Base-by-base conservation (phyloP, 2,113 vertebrate genomes). In the Phyllostomus hastatus region DNA sequence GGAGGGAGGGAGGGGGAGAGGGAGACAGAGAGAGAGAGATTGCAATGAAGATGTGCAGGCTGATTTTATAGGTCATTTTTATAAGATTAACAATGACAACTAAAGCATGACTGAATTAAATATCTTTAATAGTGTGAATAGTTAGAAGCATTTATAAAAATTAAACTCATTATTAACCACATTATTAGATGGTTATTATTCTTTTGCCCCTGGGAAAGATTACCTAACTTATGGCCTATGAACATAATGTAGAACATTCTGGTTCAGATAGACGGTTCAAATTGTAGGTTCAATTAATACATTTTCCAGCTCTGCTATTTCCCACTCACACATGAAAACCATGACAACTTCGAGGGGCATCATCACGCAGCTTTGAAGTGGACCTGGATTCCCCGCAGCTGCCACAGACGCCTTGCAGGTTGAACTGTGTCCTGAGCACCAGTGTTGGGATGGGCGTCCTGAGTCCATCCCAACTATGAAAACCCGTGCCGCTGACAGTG, bases 401-500 rank as follows among this genome's bases (percentile, higher is more conserved):
- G 38, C 31, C 11, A 17, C n/a, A 19, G 26, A 82, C 33, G 20
- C 88, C 64, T 67, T 66, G 43, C 9, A 95, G 94, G 81, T 41
- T 69, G 10, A 82, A 59, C 43, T 92, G 90, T 43, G 22, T 43
- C 57, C 38, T 35, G 57, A 19, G 76, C 17, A 28, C 26, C 10
- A 11, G 38, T 48, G 5, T 38, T 88, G n/a, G 85, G 33, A 94
- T 66, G 38, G 81, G 67, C 61, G 95, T 5, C 28, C 7, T 52
- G 11, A 22, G 12, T 41, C 38, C 88, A 69, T 82, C 35, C 22
- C 95, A 92, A 94, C 79, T 94, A 82, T 79, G 76, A 90, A 94
- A 82, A 88, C 35, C 35, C 20, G 19, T 95, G 78, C 92, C 88
- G 66, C 52, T 79, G 38, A 67, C 41, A 94, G 54, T 85, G 90